Evolutionary conservation across 2,797 vertebrate genomes (phyloP).

Genomic region (Neopelma chrysocephalum): DNA sequence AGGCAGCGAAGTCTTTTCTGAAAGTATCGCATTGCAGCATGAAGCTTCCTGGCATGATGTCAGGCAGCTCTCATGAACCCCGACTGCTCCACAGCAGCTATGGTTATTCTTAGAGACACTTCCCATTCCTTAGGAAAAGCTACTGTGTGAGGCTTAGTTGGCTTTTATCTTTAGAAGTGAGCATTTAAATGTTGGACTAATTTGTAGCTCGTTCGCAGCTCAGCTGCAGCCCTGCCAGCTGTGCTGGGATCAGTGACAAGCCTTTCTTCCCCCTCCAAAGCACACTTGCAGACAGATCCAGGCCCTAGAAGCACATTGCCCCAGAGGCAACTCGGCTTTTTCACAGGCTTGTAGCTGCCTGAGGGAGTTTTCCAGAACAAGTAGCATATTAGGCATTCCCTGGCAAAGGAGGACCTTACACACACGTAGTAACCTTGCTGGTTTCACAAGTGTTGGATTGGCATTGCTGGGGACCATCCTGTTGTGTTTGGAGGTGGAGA

Average conservation of each 20-base stretch:
- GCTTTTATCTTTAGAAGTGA: slow-evolving; percentile 46
- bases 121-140: slow-evolving; percentile 47
- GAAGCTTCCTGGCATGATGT: slow-evolving; percentile 20
- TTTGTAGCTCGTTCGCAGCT: slow-evolving; percentile 48
- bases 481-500: not conserved
- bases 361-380: slow-evolving; percentile 56
- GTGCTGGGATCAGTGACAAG: slow-evolving; percentile 24
- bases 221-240: slow-evolving; percentile 51
- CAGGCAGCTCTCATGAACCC: slow-evolving; percentile 14
- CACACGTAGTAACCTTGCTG: fast-evolving
- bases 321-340: slow-evolving; percentile 33
- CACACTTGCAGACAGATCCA: slow-evolving; percentile 33
- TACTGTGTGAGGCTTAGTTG: slow-evolving; percentile 21
- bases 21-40: not conserved
- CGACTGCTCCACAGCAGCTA: not conserved
- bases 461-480: not conserved
- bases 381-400: not conserved
- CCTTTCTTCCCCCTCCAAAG: slow-evolving; percentile 49
- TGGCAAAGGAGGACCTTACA: not conserved
- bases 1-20: not conserved
- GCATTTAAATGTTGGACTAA: slow-evolving; percentile 53
- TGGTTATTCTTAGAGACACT: slow-evolving; percentile 31
- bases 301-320: slow-evolving; percentile 12
- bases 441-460: fast-evolving
- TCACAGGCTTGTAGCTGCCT: slow-evolving; percentile 35